Evolutionary conservation across 2,113 vertebrate genomes (phyloP).

Genomic region (Vulpes lagopus): DNA sequence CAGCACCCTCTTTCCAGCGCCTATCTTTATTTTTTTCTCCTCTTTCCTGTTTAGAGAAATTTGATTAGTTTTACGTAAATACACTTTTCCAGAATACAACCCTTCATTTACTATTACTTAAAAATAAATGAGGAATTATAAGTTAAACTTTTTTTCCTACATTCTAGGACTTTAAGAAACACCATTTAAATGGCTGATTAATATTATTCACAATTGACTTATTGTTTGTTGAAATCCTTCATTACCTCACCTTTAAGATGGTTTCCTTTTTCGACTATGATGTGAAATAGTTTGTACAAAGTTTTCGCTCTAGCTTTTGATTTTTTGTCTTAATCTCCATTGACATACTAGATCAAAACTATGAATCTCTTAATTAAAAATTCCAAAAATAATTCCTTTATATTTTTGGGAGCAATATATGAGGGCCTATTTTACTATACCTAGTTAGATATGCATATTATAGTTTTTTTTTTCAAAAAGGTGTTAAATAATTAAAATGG

Average conservation of each 20-base stretch:
- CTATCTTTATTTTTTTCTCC: neutral
- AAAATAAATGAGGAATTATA: neutral
- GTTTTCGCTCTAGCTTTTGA: neutral
- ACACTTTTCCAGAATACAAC: neutral
- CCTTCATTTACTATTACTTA: neutral
- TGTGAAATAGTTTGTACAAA: neutral
- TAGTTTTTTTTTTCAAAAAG: neutral
- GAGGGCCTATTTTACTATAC: neutral
- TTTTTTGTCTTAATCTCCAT: neutral
- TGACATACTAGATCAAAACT: neutral
- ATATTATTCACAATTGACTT: neutral
- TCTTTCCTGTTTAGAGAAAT: conserved; percentile 4
- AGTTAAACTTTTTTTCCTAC: neutral
- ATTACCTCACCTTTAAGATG: neutral
- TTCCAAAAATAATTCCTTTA: neutral
- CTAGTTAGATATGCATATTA: neutral
- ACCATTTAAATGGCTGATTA: neutral
- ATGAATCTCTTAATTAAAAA: neutral
- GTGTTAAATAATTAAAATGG: neutral
- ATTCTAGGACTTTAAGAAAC: neutral
- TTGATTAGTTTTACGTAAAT: neutral
- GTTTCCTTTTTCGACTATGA: neutral
- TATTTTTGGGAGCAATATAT: neutral
- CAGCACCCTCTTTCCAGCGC: neutral
- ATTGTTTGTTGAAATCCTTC: neutral